These are phyloP conservation scores for Martes martes DNA, from an alignment of 2,113 vertebrate species.

Conservation along the genomic window DNA sequence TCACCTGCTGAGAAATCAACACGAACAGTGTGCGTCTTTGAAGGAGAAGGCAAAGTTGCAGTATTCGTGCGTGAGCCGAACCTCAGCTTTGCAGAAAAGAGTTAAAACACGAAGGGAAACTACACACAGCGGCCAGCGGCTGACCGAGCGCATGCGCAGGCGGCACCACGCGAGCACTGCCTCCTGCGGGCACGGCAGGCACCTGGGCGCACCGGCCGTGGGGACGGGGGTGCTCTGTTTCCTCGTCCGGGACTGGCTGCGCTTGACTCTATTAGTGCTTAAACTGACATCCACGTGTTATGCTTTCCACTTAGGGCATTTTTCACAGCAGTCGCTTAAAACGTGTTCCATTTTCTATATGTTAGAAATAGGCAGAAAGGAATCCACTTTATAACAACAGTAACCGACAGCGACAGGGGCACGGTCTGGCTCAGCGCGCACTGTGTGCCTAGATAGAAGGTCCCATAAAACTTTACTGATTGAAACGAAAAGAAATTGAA, in stretches of 20 bases:
- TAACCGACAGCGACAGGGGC: background rate
- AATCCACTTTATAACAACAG: too few relatives aligned
- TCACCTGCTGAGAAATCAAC: background rate
- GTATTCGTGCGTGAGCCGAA: background rate
- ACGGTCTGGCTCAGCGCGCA: background rate
- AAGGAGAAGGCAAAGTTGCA: background rate
- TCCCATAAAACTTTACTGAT: background rate
- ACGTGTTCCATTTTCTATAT: background rate
- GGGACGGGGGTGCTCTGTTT: accelerated
- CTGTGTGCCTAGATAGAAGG: too few relatives aligned
- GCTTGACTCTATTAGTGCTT: background rate
- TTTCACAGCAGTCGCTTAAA: background rate
- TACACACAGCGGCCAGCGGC: accelerated
- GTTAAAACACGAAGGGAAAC: background rate
- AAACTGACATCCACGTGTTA: background rate
- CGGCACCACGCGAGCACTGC: accelerated
- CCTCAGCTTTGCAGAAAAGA: background rate
- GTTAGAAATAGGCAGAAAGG: background rate
- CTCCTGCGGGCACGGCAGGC: accelerated
- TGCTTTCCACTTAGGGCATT: too few relatives aligned
- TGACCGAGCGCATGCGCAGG: accelerated
- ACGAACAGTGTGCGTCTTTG: accelerated
- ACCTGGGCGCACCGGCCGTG: background rate
- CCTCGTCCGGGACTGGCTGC: background rate
- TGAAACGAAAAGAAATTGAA: background rate